Evolutionary conservation across 2,797 vertebrate genomes (phyloP), one percentile per base, ranked within the genome.

Genomic region (Lagodon rhomboides): DNA sequence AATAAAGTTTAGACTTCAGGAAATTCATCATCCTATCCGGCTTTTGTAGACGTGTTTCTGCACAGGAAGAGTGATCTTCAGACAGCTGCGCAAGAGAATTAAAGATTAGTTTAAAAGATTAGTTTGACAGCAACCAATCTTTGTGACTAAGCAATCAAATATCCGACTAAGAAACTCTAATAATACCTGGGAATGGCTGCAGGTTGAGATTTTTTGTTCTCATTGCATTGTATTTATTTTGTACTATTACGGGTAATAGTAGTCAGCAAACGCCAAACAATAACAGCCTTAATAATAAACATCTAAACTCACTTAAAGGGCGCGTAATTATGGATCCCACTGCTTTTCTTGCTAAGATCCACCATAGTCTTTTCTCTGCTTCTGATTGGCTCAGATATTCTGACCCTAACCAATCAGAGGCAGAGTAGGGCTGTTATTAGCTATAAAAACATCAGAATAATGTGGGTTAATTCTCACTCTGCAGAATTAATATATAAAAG

Each of bases 11-110:
- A 3, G 34, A 61, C 51, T 63, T 66, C 9, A 71, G 38, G 67
- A 75, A 70, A 75, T 75, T 22, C 65, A 49, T 65, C 16, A 43
- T 71, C 23, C 59, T n/a, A 34, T 74, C 27, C 60, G 55, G 58
- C 41, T 49, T 22, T 58, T 64, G 30, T 74, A 22, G 12, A 66
- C 41, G 27, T 65, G 50, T 22, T 16, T 53, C 27, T 46, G 4
- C 34, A 12, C 44, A 43, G 22, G 41, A 54, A 66, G 27, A 13
- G 22, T 16, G 13, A 27, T 59, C 20, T 46, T 60, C 53, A 59
- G 23, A 75, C 60, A 27, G 7, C 17, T 75, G 50, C 41, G 11
- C 17, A 50, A 53, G 41, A 15, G 47, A 50, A 22, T 18, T 43
- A 38, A 20, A 20, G 49, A 22, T 54, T 16, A 27, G 23, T 62